Evolutionary conservation across 2,888 invertebrate genomes (phyloP).

Genomic region (Ferrisia virgata): DNA sequence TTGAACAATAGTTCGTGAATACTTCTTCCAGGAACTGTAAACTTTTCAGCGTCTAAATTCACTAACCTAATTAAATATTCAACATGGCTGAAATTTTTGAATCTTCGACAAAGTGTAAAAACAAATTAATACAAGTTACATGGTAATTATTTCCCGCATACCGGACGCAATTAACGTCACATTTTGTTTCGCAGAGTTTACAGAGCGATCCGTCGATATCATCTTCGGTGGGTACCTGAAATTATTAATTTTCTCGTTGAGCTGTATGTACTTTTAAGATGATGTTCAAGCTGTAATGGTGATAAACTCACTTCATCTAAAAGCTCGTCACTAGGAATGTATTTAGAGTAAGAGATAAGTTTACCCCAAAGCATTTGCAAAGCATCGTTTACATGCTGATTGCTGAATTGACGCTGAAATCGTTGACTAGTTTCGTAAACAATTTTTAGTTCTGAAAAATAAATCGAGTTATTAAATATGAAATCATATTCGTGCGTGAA

Average conservation of each 20-base stretch:
- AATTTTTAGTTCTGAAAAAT: slow-evolving; percentile 38
- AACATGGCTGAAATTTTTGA: slow-evolving; percentile 43
- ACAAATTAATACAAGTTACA: slow-evolving; percentile 47
- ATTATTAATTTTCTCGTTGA: background rate
- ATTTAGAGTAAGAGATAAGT: slow-evolving; percentile 33
- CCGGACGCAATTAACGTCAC: slow-evolving; percentile 39
- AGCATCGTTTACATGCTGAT: slow-evolving; percentile 14
- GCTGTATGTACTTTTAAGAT: no score
- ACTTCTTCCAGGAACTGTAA: slow-evolving; percentile 1
- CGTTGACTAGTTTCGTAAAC: slow-evolving; percentile 46
- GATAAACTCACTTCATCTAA: slow-evolving; percentile 19
- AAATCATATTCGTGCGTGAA: background rate
- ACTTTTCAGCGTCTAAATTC: background rate
- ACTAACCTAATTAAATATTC: slow-evolving; percentile 22
- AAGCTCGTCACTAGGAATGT: slow-evolving; percentile 30
- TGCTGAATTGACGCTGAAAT: slow-evolving; percentile 34
- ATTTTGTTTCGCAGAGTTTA: slow-evolving; percentile 47
- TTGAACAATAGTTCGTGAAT: background rate
- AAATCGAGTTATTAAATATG: no score
- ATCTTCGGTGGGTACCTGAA: slow-evolving; percentile 24
- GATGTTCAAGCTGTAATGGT: background rate
- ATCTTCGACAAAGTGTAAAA: slow-evolving; percentile 47
- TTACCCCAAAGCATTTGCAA: slow-evolving; percentile 31
- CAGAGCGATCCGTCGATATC: slow-evolving; percentile 39
- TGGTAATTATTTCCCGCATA: slow-evolving; percentile 46